Conservation (phyloP, 2,888 invertebrate species). For the Andricus curvator region DNA sequence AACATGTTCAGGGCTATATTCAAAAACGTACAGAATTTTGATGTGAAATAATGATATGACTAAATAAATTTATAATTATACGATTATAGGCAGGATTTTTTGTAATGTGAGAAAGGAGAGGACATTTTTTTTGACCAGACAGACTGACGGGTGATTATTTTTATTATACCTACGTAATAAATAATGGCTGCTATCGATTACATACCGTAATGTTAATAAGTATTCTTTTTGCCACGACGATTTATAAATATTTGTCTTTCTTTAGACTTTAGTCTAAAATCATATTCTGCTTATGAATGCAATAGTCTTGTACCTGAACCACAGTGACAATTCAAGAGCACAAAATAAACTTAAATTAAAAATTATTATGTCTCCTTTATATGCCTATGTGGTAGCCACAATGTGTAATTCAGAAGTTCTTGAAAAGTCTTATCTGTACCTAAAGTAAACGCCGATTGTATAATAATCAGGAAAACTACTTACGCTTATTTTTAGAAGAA, state of each 20-base stretch:
- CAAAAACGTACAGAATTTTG: too few species aligned
- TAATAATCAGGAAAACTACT: too few species aligned
- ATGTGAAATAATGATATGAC: too few species aligned
- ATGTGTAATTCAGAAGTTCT: too few species aligned
- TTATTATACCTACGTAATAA: not conserved
- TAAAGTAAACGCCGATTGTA: too few species aligned
- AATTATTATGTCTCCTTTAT: not conserved
- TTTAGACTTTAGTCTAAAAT: slow-evolving; percentile 6
- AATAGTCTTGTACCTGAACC: slow-evolving; percentile 37
- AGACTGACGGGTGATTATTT: not conserved
- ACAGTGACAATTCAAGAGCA: slow-evolving; percentile 9
- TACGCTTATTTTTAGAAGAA: too few species aligned
- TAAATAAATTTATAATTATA: not conserved
- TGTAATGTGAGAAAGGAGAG: not conserved
- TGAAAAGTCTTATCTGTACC: too few species aligned
- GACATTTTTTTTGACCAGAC: not conserved
- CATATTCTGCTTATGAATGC: slow-evolving; percentile 32
- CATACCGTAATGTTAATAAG: slow-evolving; percentile 6
- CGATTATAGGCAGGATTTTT: not conserved
- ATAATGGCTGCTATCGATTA: slow-evolving; percentile 1
- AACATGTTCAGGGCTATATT: not conserved
- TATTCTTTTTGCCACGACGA: not conserved
- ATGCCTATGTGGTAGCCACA: not conserved
- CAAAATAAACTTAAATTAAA: not conserved
- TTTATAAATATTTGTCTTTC: slow-evolving; percentile 23